Conservation (phyloP, 2,113 vertebrate species). For the Ceratotherium simum region DNA sequence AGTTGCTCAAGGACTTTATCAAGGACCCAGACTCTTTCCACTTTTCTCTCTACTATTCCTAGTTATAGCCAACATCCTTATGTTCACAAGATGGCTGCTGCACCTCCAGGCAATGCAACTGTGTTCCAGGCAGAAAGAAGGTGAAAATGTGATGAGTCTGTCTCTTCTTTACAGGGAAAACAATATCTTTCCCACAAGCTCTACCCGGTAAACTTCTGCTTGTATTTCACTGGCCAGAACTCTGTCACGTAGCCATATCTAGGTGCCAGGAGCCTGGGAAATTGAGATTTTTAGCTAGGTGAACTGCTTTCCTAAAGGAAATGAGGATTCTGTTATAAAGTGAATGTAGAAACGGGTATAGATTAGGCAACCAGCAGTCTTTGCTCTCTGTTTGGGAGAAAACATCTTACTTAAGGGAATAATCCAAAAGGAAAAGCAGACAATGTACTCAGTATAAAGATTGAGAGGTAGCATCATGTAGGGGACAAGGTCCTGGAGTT, state of each 20-base stretch:
- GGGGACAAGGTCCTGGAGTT: neutral
- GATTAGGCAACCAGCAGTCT: neutral
- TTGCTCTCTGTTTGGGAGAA: neutral
- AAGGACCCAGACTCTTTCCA: neutral
- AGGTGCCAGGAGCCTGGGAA: neutral
- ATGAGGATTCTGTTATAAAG: slow-evolving; percentile 44
- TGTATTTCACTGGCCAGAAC: neutral
- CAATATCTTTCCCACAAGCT: neutral
- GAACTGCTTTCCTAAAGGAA: slow-evolving; percentile 30
- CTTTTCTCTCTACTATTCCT: neutral
- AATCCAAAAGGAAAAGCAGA: slow-evolving; percentile 26
- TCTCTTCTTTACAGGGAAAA: slow-evolving; percentile 17
- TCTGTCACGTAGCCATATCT: neutral
- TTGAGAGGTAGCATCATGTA: neutral
- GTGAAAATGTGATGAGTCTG: neutral
- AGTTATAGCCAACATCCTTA: neutral
- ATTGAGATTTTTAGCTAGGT: neutral
- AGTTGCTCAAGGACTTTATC: slow-evolving; percentile 8
- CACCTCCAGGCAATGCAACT: neutral
- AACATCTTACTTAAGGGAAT: neutral
- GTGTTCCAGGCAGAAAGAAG: neutral
- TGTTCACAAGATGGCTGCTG: neutral
- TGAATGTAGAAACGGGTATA: neutral
- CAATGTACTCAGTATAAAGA: neutral
- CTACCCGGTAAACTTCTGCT: neutral